Evolutionary conservation across 2,888 invertebrate genomes (phyloP), one percentile per base, ranked within the genome.

Genomic region (Clitarchus hookeri): DNA sequence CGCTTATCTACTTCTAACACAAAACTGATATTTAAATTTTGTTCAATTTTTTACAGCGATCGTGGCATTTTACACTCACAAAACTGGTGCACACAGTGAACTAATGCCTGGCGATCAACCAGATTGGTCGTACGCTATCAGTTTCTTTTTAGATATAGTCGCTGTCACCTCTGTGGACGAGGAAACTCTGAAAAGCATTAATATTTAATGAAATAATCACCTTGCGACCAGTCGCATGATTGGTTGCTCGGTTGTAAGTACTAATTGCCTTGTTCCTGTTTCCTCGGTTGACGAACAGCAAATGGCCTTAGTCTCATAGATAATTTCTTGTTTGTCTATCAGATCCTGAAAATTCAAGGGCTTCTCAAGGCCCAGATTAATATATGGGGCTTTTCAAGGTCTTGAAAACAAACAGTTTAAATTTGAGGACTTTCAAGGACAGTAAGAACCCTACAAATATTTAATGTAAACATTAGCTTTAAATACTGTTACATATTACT

Each of bases 1-100:
- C 48, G n/a, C 84, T 84, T 84, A n/a, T 84, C 48, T 48, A 84
- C 84, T 48, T 84, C 84, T 13, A 36, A 16, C 53, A 84, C 84
- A 84, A 84, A 84, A 27, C 48, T n/a, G 26, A 84, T 25, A 65
- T 84, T 84, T 26, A 27, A 48, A 48, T 36, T 44, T 44, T 84
- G 53, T 48, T 84, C 84, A 16, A 19, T 16, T 65, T 23, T 65
- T 65, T 0, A 65, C 13, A 65, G 65, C 16, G 23, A 23, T 16
- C 23, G 65, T 23, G 65, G n/a, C 65, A 65, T 23, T 65, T 65
- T 65, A 65, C 11, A n/a, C 12, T n/a, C 16, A 65, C 16, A 16
- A 65, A 9, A 65, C 6, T 12, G 65, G 65, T 65, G 16, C 65
- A 65, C 19, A 65, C 65, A 16, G n/a, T 4, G 11, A 65, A 65